These are phyloP conservation scores for Sylvia borin DNA, from an alignment of 2,797 vertebrate genomes.

Conservation along the genomic window DNA sequence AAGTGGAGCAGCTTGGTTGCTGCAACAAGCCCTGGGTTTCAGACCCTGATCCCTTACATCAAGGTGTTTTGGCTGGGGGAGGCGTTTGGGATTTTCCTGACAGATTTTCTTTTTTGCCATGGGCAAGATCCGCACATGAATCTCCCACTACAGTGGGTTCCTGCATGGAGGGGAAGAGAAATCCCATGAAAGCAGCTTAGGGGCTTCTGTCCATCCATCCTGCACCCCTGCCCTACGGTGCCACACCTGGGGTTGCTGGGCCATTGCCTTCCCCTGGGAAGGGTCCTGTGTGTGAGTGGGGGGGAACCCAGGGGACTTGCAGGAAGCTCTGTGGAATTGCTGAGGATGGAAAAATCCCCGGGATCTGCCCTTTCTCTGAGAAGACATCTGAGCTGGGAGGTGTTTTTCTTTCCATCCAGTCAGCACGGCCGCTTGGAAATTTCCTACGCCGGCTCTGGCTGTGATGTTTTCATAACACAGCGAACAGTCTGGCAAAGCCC, in stretches of 20 bases:
- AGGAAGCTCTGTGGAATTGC: not conserved
- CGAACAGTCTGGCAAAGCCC: conserved; percentile 31
- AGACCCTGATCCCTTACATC: not conserved
- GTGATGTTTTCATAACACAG: conserved; percentile 59
- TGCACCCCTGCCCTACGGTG: not conserved
- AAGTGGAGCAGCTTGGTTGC: not conserved
- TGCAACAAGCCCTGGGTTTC: not conserved
- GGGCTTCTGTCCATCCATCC: not conserved
- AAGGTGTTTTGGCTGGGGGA: not conserved
- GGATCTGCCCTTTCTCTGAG: conserved; percentile 58
- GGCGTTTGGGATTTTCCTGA: not conserved
- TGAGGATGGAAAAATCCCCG: conserved; percentile 41
- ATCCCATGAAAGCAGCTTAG: not conserved
- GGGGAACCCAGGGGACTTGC: not conserved
- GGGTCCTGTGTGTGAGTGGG: not conserved
- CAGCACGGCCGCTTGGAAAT: conserved; percentile 57
- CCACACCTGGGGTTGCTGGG: fast-evolving
- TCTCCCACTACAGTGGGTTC: not conserved
- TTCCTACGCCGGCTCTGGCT: conserved; percentile 31
- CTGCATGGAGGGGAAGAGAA: not conserved
- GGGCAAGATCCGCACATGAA: not conserved
- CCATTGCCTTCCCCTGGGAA: fast-evolving
- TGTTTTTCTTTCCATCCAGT: conserved; percentile 70
- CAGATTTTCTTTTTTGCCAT: not conserved
- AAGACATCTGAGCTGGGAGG: conserved; percentile 56